Conservation (phyloP, 2,113 vertebrate genomes). For the Otolemur garnettii region DNA sequence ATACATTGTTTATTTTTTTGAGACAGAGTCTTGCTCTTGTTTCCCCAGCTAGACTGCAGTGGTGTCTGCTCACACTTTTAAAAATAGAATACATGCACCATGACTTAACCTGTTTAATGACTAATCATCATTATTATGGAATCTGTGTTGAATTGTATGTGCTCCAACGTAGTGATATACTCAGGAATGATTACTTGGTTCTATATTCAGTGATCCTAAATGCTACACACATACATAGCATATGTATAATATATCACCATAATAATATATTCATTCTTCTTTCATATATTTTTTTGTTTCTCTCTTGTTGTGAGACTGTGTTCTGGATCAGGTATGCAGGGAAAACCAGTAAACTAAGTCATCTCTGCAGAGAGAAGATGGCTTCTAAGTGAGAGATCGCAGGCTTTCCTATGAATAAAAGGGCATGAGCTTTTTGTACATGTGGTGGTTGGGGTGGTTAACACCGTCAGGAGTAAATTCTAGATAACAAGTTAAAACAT, state of each 20-base stretch:
- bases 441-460: not conserved
- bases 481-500: not conserved
- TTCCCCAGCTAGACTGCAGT: too few species aligned
- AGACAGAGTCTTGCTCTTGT: too few species aligned
- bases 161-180: not conserved
- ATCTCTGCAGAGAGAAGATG: not conserved
- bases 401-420: not conserved
- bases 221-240: not conserved
- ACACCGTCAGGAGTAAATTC: not conserved
- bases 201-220: not conserved
- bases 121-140: not conserved
- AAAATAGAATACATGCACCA: not conserved
- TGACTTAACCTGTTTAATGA: not conserved
- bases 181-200: not conserved
- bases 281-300: conserved; percentile 28
- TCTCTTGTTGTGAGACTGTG: not conserved
- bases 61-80: not conserved
- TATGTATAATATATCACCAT: not conserved
- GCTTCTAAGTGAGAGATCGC: not conserved
- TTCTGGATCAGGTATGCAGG: not conserved
- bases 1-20: not conserved
- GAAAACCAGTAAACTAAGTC: not conserved
- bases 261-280: not conserved
- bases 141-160: not conserved
- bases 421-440: not conserved